Evolutionary conservation across 2,113 vertebrate species (phyloP), one percentile per base, ranked within the genome.

Genomic region (Centropus bengalensis): DNA sequence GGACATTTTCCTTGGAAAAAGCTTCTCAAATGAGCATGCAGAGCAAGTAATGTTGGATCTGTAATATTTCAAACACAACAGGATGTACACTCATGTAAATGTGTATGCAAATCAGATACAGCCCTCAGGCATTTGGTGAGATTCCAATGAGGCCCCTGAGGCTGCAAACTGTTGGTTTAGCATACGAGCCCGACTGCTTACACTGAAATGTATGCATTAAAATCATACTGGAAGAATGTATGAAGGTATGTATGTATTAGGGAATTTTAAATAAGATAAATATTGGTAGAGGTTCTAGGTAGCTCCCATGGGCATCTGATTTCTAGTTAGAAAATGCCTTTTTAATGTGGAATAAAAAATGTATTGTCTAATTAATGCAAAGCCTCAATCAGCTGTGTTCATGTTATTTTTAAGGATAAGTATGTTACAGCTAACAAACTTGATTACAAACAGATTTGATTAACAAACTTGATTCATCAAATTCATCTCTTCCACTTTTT

Each of bases 111-210:
- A 95, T 67, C 56, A 73, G 67, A 84, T 66, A 26, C 66, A 91
- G 92, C 92, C 93, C 60, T 91, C 54, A 44, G 93, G 96, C 94
- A 15, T 83, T 82, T 83, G 83, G 63, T 84, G 88, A 86, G 86
- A n/a, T 91, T 88, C 86, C 92, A 96, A 0, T 8, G 49, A 88
- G 33, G 84, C 92, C 83, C 93, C 51, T n/a, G 63, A 62, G 92
- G 91, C 71, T 78, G 32, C 89, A 77, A 81, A 91, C 45, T 73
- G 68, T 92, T 91, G 86, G 69, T 94, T 96, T 88, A 83, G 56
- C 62, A 68, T 33, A 60, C 8, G 24, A 94, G 38, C 30, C 54
- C 38, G 4, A 75, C 67, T 40, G n/a, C 19, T 92, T 33, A 42
- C 55, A 56, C 40, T 30, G 12, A 85, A 96, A 79, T 54, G 8